These are phyloP conservation scores for Stenurella melanura DNA, from an alignment of 2,888 invertebrate genomes.

Conservation along the genomic window DNA sequence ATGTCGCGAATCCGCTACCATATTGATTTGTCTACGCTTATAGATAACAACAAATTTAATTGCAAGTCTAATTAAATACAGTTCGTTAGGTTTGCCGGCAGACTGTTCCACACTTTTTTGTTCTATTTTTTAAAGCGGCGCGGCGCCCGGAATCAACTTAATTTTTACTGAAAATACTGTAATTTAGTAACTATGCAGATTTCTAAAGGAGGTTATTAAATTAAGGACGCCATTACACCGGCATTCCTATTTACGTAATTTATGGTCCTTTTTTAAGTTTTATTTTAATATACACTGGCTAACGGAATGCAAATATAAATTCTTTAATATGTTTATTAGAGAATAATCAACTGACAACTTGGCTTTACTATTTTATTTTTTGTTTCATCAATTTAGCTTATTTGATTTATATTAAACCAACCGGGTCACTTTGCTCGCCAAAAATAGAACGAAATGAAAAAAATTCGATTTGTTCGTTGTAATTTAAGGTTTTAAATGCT, in stretches of 20 bases:
- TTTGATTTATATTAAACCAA: too few species aligned
- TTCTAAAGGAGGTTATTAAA: constrained; percentile 7
- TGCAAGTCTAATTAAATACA: constrained; percentile 51
- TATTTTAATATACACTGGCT: background rate
- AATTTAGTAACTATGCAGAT: constrained; percentile 18
- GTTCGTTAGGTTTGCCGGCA: constrained; percentile 44
- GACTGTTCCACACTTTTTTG: constrained; percentile 39
- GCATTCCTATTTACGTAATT: constrained; percentile 6
- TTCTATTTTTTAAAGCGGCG: constrained; percentile 49
- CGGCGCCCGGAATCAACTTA: constrained; percentile 48
- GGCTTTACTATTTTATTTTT: too few species aligned
- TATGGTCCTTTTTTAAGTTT: background rate
- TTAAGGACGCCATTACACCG: constrained; percentile 13
- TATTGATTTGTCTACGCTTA: constrained; percentile 11
- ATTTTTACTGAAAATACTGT: constrained; percentile 29
- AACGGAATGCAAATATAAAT: too few species aligned
- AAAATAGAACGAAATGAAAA: too few species aligned
- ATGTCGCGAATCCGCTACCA: background rate
- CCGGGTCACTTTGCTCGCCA: too few species aligned
- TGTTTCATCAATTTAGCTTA: too few species aligned
- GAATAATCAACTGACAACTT: too few species aligned
- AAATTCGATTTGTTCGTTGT: too few species aligned
- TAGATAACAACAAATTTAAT: constrained; percentile 41
- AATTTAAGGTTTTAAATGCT: too few species aligned
- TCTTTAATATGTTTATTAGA: too few species aligned